phyloP scores from a whole-genome alignment of 2,113 vertebrate genomes.

The Talpa occidentalis region DNA sequence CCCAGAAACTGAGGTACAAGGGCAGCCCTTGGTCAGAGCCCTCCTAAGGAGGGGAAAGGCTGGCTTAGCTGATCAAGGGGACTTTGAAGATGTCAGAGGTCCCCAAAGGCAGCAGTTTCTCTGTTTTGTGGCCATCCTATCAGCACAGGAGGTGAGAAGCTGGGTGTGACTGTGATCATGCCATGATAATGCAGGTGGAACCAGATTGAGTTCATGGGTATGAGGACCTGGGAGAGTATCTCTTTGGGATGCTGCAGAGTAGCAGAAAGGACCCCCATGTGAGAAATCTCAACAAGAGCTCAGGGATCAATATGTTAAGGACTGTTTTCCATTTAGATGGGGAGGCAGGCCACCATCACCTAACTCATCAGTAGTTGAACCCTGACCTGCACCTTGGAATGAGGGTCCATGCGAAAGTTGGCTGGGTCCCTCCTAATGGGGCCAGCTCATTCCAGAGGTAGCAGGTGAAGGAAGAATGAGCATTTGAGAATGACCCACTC shows the following conservation, averaged over 20 bases:
- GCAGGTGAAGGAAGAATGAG: constrained; percentile 18
- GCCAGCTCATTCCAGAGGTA: neutral
- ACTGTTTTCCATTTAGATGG: constrained; percentile 40
- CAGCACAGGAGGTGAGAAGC: constrained; percentile 53
- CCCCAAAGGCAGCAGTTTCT: constrained; percentile 48
- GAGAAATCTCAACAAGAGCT: constrained; percentile 50
- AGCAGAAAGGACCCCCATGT: constrained; percentile 36
- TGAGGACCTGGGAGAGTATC: constrained; percentile 1
- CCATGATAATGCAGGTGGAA: constrained; percentile 48
- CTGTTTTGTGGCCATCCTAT: constrained; percentile 34
- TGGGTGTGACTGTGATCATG: constrained; percentile 58
- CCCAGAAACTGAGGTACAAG: constrained; percentile 74
- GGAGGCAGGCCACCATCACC: constrained; percentile 38
- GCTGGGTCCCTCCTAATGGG: neutral
- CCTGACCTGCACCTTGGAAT: neutral
- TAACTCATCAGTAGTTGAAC: neutral
- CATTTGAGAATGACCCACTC: constrained; percentile 2
- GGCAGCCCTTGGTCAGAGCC: constrained; percentile 56
- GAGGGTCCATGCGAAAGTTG: neutral
- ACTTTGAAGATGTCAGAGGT: constrained; percentile 62
- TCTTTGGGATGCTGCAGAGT: neutral
- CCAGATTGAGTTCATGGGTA: neutral
- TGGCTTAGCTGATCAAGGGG: constrained; percentile 53
- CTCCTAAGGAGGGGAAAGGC: constrained; percentile 29
- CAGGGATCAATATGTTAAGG: neutral